phyloP scores from a whole-genome alignment of 2,888 invertebrate genomes.

The Pardosa pseudoannulata region DNA sequence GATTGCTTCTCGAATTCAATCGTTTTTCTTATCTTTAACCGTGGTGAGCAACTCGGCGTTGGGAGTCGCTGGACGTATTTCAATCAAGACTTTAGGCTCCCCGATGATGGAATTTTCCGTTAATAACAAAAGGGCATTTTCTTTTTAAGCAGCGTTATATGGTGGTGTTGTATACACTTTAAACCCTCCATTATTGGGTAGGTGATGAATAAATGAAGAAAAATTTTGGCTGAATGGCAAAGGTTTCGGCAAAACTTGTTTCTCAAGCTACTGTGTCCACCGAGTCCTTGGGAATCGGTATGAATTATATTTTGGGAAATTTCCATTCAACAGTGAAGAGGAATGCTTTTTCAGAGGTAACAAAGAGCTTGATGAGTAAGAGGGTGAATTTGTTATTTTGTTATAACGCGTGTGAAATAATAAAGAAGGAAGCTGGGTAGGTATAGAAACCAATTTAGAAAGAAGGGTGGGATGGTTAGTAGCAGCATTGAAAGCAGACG shows the following conservation, averaged over 20 bases:
- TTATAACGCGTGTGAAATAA: no score
- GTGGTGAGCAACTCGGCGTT: slow-evolving; percentile 24
- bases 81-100: slow-evolving; percentile 25
- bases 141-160: neutral
- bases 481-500: no score
- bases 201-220: neutral
- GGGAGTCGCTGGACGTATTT: slow-evolving; percentile 44
- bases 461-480: no score
- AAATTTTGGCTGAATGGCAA: no score
- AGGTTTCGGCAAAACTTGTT: neutral
- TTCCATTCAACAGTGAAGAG: no score
- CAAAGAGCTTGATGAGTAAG: no score
- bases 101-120: neutral
- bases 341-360: no score
- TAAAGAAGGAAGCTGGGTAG: no score
- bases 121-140: neutral
- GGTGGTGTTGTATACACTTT: neutral
- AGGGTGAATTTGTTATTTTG: no score
- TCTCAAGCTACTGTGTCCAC: neutral
- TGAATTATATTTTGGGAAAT: no score
- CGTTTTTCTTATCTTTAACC: slow-evolving; percentile 16
- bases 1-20: slow-evolving; percentile 6
- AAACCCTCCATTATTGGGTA: neutral
- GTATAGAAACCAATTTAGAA: no score
- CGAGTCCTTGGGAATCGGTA: no score